These are phyloP conservation scores for Siniperca chuatsi DNA, from an alignment of 2,113 vertebrate species.

Conservation along the genomic window DNA sequence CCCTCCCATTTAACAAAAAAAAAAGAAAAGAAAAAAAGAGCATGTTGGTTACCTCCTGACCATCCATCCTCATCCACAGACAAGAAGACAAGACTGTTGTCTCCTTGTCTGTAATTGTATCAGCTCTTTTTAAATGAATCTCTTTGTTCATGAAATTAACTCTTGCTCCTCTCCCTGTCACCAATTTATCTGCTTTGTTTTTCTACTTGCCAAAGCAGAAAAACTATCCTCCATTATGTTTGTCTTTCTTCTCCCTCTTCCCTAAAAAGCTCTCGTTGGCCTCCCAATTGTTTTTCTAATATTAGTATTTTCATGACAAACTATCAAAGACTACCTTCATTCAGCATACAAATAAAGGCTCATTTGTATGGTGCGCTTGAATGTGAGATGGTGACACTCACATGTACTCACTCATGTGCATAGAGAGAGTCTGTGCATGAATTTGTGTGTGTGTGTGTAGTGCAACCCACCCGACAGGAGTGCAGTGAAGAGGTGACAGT, in stretches of 20 bases:
- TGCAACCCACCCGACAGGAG: constrained; percentile 16
- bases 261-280: neutral
- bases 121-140: constrained; percentile 5
- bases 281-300: neutral
- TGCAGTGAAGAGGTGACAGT: constrained; percentile 29
- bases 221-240: neutral
- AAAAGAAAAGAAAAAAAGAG: neutral
- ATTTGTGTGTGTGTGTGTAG: neutral
- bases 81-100: neutral
- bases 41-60: constrained; percentile 16
- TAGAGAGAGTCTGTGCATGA: neutral
- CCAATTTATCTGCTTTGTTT: constrained; percentile 20
- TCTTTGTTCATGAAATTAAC: constrained; percentile 18
- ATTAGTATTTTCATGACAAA: neutral
- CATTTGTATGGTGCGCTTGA: neutral
- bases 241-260: neutral
- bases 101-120: neutral
- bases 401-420: neutral
- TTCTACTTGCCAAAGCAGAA: neutral
- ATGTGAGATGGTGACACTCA: constrained; percentile 10
- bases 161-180: neutral
- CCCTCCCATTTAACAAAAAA: neutral
- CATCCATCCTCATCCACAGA: neutral
- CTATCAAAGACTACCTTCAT: neutral
- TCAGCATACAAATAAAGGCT: neutral